A percentile compares a stretch with the other conserved stretches of the same genome.
Evolutionary conservation across 2,113 vertebrate genomes (phyloP).

Genomic region (Mobula birostris): DNA sequence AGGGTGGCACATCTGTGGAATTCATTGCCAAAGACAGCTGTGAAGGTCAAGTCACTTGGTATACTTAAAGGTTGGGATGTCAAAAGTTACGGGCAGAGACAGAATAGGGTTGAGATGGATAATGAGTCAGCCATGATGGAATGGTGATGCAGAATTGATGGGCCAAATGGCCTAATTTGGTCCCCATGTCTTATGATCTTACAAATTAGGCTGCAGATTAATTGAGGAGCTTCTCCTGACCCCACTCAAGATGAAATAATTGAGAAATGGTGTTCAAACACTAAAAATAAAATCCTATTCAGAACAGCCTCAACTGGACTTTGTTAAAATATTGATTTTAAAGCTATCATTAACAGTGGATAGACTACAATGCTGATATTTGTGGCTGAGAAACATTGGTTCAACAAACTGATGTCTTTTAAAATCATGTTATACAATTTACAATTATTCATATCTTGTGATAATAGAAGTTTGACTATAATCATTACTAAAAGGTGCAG

Average conservation of each 20-base stretch:
- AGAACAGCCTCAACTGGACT: background rate
- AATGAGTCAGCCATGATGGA: too few relatives aligned
- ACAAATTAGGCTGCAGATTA: background rate
- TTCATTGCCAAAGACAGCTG: too few relatives aligned
- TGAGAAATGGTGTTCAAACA: background rate
- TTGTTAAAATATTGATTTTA: background rate
- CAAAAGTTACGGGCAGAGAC: too few relatives aligned
- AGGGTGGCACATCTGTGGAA: too few relatives aligned
- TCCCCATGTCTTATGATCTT: too few relatives aligned
- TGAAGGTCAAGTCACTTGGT: too few relatives aligned
- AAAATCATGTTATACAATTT: background rate
- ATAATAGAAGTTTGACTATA: background rate
- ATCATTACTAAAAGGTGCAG: background rate
- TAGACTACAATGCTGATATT: background rate
- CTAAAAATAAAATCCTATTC: background rate
- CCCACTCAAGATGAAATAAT: background rate
- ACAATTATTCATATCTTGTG: background rate
- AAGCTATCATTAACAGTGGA: background rate
- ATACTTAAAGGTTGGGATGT: too few relatives aligned
- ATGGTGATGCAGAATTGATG: too few relatives aligned
- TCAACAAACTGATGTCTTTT: background rate
- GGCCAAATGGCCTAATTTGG: too few relatives aligned
- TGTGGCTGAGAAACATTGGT: background rate
- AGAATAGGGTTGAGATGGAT: too few relatives aligned
- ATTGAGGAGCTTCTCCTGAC: too few relatives aligned